phyloP scores from a whole-genome alignment of 2,888 invertebrate species.

The Sarcophaga carnaria region DNA sequence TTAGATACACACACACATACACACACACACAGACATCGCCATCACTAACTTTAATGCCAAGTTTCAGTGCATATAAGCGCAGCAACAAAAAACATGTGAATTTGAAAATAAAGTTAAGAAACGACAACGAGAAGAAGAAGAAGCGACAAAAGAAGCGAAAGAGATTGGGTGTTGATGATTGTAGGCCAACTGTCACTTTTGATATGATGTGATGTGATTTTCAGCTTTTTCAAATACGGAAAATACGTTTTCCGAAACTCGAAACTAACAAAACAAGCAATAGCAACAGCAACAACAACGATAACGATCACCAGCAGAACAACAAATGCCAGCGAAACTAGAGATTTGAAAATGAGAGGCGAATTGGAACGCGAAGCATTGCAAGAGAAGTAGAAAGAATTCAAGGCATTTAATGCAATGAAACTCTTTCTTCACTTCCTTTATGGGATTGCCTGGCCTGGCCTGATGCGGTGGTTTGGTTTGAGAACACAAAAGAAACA shows the following conservation, averaged over 20 bases:
- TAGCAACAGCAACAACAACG: not conserved
- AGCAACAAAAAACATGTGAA: not conserved
- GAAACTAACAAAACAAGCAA: not conserved
- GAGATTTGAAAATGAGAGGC: not conserved
- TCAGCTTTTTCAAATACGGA: slow-evolving; percentile 20
- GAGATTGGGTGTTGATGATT: slow-evolving; percentile 51
- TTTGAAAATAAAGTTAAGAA: slow-evolving; percentile 1
- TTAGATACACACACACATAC: not conserved
- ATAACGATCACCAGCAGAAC: not conserved
- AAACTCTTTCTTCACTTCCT: slow-evolving; percentile 63
- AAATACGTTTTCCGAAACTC: too few relatives aligned
- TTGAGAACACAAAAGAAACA: not conserved
- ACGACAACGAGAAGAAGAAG: not conserved
- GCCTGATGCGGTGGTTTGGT: not conserved
- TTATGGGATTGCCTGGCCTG: slow-evolving; percentile 38
- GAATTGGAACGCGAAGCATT: too few relatives aligned
- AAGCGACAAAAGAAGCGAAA: not conserved
- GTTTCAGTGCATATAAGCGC: not conserved
- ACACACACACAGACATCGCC: not conserved
- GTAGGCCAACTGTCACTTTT: slow-evolving; percentile 64
- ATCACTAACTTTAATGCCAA: slow-evolving; percentile 10
- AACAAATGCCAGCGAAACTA: not conserved
- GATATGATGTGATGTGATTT: slow-evolving; percentile 69
- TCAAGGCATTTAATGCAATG: slow-evolving; percentile 62
- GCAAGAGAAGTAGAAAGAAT: slow-evolving; percentile 4